Evolutionary conservation across 1,140 invertebrate species (phyloP).

Genomic region (Heliconius hewitsoni): DNA sequence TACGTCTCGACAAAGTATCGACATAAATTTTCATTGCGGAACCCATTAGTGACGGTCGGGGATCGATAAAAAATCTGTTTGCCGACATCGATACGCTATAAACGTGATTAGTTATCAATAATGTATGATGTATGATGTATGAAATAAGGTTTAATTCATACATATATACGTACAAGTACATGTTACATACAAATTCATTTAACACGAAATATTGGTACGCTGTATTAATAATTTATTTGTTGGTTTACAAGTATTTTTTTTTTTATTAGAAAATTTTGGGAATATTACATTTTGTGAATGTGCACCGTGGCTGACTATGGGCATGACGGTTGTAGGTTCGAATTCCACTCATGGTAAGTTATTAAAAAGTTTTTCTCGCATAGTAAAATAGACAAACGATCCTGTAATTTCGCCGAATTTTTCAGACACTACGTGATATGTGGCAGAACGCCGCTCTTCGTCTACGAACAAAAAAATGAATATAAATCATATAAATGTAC

Average conservation of each 20-base stretch:
- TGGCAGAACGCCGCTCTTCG: no score
- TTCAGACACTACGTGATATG: no score
- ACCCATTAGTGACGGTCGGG: slow-evolving; percentile 48
- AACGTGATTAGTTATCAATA: slow-evolving; percentile 46
- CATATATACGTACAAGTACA: neutral
- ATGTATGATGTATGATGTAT: slow-evolving; percentile 16
- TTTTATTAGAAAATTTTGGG: neutral
- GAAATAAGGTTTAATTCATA: slow-evolving; percentile 31
- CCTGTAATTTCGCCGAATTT: no score
- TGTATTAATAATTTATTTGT: slow-evolving; percentile 26
- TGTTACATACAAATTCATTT: slow-evolving; percentile 34
- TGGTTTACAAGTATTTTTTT: no score
- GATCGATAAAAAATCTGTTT: slow-evolving; percentile 49
- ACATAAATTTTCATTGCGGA: slow-evolving; percentile 48
- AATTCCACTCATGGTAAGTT: no score
- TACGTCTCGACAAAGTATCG: slow-evolving; percentile 38
- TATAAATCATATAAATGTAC: no score
- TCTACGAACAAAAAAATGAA: no score
- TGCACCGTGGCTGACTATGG: no score
- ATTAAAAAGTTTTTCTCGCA: no score
- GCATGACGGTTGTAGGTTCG: no score
- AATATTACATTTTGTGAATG: no score
- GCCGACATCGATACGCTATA: slow-evolving; percentile 53
- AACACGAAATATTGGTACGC: slow-evolving; percentile 28
- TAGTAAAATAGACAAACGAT: no score